Evolutionary conservation across 2,888 invertebrate species (phyloP).

Genomic region (Ptychoptera contaminata): DNA sequence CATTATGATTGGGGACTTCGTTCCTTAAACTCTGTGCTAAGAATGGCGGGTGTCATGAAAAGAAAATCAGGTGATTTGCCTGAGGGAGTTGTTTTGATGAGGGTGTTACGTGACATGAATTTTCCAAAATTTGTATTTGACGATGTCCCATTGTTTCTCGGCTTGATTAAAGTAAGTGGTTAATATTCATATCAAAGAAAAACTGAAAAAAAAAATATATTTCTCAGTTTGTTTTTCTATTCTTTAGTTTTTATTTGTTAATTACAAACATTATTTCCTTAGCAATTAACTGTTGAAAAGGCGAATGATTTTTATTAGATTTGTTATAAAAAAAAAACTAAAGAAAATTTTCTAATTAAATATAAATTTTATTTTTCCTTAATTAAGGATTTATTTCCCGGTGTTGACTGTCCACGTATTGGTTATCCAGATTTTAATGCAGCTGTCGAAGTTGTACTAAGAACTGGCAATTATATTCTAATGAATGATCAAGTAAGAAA

Average conservation of each 20-base stretch:
- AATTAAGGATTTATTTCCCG: constrained; percentile 69
- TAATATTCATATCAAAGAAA: background rate
- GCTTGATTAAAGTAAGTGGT: constrained; percentile 47
- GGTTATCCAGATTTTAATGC: constrained; percentile 75
- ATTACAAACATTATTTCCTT: background rate
- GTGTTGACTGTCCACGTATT: constrained; percentile 74
- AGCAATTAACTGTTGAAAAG: background rate
- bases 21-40: constrained; percentile 77
- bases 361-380: background rate
- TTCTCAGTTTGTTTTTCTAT: background rate
- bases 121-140: constrained; percentile 85
- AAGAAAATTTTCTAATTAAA: background rate
- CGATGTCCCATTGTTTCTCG: constrained; percentile 78
- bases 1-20: constrained; percentile 91
- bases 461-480: constrained; percentile 50
- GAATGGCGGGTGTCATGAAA: constrained; percentile 82
- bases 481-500: constrained; percentile 45
- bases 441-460: constrained; percentile 53
- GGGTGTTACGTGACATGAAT: constrained; percentile 84
- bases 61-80: constrained; percentile 60
- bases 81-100: constrained; percentile 79
- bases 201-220: background rate
- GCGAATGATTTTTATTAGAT: no score
- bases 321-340: background rate
- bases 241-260: background rate